These are phyloP conservation scores for Epinephelus coioides DNA, from an alignment of 2,797 vertebrate genomes.

Conservation along the genomic window DNA sequence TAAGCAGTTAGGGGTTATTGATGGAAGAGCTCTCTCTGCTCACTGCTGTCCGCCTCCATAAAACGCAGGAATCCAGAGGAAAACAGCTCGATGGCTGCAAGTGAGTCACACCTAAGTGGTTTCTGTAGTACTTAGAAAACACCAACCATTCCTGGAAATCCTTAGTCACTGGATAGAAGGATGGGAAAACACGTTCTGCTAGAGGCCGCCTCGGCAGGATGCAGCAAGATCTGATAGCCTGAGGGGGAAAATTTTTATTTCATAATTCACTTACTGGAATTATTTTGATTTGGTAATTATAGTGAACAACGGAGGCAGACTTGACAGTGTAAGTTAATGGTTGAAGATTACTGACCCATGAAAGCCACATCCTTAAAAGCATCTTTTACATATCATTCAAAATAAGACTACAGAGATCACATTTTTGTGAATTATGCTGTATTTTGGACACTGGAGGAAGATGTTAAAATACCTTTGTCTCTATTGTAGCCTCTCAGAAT, in stretches of 20 bases:
- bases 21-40: conserved; percentile 69
- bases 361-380: neutral
- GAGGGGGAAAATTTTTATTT: neutral
- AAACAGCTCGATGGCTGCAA: conserved; percentile 64
- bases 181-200: conserved; percentile 17
- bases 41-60: conserved; percentile 66
- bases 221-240: neutral
- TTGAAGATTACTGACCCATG: neutral
- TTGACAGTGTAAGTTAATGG: neutral
- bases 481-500: neutral
- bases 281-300: conserved; percentile 5
- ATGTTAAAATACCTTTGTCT: no score
- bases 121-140: conserved; percentile 53
- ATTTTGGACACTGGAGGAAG: neutral
- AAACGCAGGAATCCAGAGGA: conserved; percentile 71
- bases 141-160: conserved; percentile 64
- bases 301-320: neutral
- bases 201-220: conserved; percentile 8
- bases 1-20: conserved; percentile 79
- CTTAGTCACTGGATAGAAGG: conserved; percentile 44
- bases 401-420: neutral
- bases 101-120: conserved; percentile 73
- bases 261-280: neutral
- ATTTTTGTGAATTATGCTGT: neutral
- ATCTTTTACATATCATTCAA: neutral